A percentile compares a stretch with the other conserved stretches of the same genome.
These are phyloP conservation scores for Nasonia vitripennis DNA, from an alignment of 1,140 invertebrate genomes.

Conservation along the genomic window DNA sequence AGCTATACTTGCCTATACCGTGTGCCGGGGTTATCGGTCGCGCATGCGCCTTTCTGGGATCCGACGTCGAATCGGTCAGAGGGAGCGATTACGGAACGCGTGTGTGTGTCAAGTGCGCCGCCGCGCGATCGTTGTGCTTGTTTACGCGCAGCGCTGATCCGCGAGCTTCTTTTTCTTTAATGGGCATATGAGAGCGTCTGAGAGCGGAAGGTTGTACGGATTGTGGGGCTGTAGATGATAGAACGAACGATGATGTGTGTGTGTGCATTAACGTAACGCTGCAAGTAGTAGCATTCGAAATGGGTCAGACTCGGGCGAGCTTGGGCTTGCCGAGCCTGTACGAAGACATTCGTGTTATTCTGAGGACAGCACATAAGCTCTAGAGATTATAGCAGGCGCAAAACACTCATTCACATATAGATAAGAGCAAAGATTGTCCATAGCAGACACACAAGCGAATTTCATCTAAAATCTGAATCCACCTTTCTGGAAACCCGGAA, in stretches of 20 bases:
- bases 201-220: background rate
- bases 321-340: background rate
- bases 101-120: constrained; percentile 23
- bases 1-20: background rate
- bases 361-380: too few species aligned
- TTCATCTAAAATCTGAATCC: background rate
- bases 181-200: background rate
- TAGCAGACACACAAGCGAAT: too few species aligned
- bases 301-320: background rate
- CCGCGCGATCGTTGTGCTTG: background rate
- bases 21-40: constrained; percentile 34
- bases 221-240: background rate
- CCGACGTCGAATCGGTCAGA: constrained; percentile 28
- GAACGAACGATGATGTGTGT: too few species aligned
- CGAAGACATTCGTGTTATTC: too few species aligned
- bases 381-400: too few species aligned
- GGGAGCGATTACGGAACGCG: constrained; percentile 12
- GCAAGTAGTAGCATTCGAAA: background rate
- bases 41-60: constrained; percentile 9
- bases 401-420: too few species aligned
- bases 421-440: too few species aligned
- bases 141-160: background rate
- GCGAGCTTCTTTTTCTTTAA: background rate
- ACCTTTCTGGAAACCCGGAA: background rate
- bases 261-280: background rate